phyloP scores from a whole-genome alignment of 2,113 vertebrate genomes.

The Oriolus oriolus region DNA sequence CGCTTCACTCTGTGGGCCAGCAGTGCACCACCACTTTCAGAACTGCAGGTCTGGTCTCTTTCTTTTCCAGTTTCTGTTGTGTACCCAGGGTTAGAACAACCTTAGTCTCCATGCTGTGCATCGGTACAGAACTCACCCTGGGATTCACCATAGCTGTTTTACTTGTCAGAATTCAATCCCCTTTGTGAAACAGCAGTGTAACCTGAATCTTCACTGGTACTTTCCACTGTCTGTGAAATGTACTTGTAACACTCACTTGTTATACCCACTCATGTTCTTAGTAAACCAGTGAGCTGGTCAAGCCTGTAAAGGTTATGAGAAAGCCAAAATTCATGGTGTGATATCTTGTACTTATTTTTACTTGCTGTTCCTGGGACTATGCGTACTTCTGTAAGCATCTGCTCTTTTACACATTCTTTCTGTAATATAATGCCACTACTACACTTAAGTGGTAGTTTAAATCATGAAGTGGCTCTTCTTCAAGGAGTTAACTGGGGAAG shows the following conservation, averaged over 20 bases:
- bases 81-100: background rate
- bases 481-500: background rate
- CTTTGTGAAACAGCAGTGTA: background rate
- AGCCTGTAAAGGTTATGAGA: background rate
- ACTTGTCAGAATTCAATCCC: background rate
- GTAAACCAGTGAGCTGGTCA: background rate
- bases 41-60: slow-evolving; percentile 83
- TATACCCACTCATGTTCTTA: background rate
- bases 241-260: background rate
- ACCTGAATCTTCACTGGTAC: background rate
- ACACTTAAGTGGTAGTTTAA: background rate
- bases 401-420: background rate
- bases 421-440: background rate
- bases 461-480: background rate
- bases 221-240: background rate
- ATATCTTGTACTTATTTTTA: background rate
- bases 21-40: slow-evolving; percentile 91
- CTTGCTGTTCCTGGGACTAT: background rate
- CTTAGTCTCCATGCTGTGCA: background rate
- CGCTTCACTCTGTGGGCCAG: slow-evolving; percentile 97
- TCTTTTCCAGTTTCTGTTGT: background rate
- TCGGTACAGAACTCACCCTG: background rate
- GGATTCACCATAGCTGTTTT: background rate
- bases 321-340: background rate
- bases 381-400: background rate